These are phyloP conservation scores for Chloropsis hardwickii DNA, from an alignment of 2,113 vertebrate species.

Conservation along the genomic window DNA sequence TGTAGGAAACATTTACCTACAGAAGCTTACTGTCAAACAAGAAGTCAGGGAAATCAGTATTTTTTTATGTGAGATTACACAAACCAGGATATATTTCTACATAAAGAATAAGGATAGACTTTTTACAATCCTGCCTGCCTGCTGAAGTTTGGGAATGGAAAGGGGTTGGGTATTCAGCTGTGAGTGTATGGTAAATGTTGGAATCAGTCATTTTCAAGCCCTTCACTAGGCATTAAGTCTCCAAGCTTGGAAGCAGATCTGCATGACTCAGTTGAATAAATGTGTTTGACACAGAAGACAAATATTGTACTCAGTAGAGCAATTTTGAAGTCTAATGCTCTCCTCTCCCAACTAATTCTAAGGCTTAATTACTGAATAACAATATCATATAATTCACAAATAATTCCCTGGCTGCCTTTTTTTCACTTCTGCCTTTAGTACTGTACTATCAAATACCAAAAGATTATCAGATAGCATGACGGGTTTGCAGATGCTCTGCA, in stretches of 20 bases:
- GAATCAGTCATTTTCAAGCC: conserved; percentile 26
- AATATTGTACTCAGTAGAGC: conserved; percentile 59
- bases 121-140: not conserved
- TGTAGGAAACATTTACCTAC: not conserved
- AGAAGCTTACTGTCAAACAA: not conserved
- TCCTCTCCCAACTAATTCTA: conserved; percentile 54
- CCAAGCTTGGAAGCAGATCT: conserved; percentile 9
- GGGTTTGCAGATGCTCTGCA: not conserved
- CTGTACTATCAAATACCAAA: not conserved
- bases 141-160: not conserved
- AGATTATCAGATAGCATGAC: not conserved
- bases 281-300: conserved; percentile 59
- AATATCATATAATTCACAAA: conserved; percentile 57
- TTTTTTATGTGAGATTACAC: not conserved
- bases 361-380: conserved; percentile 58
- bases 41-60: not conserved
- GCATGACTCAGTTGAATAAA: conserved; percentile 53
- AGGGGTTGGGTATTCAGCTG: not conserved
- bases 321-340: conserved; percentile 55
- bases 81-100: not conserved
- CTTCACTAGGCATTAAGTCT: conserved; percentile 15
- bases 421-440: conserved; percentile 34
- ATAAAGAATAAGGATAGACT: not conserved
- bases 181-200: not conserved
- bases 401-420: conserved; percentile 60